These are phyloP conservation scores for Enteromius viviparus DNA, from an alignment of 2,797 vertebrate genomes.

Conservation along the genomic window DNA sequence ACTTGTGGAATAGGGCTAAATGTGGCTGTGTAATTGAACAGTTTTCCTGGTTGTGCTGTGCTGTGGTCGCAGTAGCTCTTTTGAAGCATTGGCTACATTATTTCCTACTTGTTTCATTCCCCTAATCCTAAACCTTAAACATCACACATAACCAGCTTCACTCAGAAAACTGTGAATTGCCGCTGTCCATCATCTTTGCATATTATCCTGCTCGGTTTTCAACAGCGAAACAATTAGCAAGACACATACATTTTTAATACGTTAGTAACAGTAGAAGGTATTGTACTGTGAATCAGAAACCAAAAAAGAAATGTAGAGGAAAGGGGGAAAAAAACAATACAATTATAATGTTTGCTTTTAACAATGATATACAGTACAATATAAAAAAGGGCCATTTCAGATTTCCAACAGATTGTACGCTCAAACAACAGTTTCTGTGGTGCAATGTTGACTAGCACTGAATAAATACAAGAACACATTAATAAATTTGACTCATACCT, in stretches of 20 bases:
- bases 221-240: neutral
- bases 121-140: conserved; percentile 54
- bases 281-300: neutral
- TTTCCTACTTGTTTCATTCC: conserved; percentile 43
- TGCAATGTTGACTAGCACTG: neutral
- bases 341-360: neutral
- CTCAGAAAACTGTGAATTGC: conserved; percentile 22
- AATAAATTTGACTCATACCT: neutral
- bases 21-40: conserved; percentile 54
- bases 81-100: conserved; percentile 41
- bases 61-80: conserved; percentile 44
- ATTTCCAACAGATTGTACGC: neutral
- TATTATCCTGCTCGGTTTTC: conserved; percentile 10
- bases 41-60: conserved; percentile 45
- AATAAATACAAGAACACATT: neutral
- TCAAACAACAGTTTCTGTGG: neutral
- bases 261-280: neutral
- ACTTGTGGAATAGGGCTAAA: conserved; percentile 46
- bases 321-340: neutral
- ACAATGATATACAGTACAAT: neutral
- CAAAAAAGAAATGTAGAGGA: neutral
- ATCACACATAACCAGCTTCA: conserved; percentile 45
- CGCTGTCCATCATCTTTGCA: conserved; percentile 26
- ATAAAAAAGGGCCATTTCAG: neutral
- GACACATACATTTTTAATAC: conserved; percentile 2